Evolutionary conservation across 2,797 vertebrate genomes (phyloP).

Genomic region (Telmatherina bonti): DNA sequence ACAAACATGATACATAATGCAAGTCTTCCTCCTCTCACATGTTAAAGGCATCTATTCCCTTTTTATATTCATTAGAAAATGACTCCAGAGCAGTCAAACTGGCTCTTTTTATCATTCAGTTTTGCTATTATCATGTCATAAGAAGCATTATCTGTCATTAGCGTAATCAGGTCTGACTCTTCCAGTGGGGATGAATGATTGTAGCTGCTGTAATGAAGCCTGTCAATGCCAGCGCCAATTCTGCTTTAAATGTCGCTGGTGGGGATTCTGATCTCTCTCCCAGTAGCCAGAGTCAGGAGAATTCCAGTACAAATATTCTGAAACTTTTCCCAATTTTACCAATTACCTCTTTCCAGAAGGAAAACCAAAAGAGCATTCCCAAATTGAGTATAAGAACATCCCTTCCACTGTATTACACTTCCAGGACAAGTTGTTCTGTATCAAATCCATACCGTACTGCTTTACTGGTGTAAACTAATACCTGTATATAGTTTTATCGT

Average conservation of each 20-base stretch:
- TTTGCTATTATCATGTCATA: no score
- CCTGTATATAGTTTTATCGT: neutral
- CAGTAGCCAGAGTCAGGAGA: neutral
- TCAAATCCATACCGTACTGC: neutral
- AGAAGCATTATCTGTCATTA: neutral
- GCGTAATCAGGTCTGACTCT: neutral
- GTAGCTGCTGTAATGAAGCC: neutral
- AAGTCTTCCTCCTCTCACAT: neutral
- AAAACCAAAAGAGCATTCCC: neutral
- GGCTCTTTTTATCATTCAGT: neutral
- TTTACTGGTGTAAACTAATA: neutral
- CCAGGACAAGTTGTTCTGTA: neutral
- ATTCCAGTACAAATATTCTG: neutral
- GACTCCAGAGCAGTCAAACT: neutral
- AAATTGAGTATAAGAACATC: neutral
- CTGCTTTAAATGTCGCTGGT: neutral
- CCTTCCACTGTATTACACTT: neutral
- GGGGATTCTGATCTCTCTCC: neutral
- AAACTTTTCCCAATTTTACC: neutral
- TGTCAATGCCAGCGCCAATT: neutral
- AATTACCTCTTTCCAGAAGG: neutral
- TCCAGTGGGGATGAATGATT: neutral
- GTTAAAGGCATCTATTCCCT: neutral
- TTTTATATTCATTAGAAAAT: neutral
- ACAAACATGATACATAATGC: neutral